phyloP scores from a whole-genome alignment of 2,888 invertebrate genomes.

The Agriopis marginaria region DNA sequence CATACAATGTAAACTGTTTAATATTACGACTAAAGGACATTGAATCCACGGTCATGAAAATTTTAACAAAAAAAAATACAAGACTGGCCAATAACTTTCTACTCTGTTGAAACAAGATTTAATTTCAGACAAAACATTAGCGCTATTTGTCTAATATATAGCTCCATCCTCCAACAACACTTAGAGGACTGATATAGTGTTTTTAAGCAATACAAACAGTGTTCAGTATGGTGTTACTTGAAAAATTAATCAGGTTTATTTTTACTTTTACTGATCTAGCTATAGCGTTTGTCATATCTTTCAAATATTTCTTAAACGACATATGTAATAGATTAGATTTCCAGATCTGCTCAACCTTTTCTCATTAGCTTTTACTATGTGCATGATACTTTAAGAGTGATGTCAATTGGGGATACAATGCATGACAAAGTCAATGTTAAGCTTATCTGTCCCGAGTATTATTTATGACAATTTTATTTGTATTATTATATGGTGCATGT shows the following conservation, averaged over 20 bases:
- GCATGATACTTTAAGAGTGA: constrained; percentile 33
- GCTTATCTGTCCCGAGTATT: constrained; percentile 61
- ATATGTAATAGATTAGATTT: constrained; percentile 3
- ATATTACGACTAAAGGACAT: no score
- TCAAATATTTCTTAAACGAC: background rate
- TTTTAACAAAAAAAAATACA: no score
- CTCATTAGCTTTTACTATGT: constrained; percentile 25
- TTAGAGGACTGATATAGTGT: no score
- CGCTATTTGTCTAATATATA: background rate
- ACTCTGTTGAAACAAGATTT: background rate
- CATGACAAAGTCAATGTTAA: constrained; percentile 63
- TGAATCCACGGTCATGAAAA: no score
- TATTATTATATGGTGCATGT: constrained; percentile 60
- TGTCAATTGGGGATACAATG: constrained; percentile 54
- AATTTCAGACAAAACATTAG: background rate
- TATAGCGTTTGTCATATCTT: constrained; percentile 16
- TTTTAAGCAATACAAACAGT: no score
- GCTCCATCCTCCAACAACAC: no score
- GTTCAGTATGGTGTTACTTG: no score
- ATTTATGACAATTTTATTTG: constrained; percentile 56
- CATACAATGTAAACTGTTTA: no score
- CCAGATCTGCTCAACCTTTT: constrained; percentile 7
- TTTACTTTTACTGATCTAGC: background rate
- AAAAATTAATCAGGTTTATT: background rate
- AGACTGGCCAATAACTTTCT: background rate